Conservation (phyloP, 2,888 invertebrate species). For the Cremastobaeus sp. region DNA sequence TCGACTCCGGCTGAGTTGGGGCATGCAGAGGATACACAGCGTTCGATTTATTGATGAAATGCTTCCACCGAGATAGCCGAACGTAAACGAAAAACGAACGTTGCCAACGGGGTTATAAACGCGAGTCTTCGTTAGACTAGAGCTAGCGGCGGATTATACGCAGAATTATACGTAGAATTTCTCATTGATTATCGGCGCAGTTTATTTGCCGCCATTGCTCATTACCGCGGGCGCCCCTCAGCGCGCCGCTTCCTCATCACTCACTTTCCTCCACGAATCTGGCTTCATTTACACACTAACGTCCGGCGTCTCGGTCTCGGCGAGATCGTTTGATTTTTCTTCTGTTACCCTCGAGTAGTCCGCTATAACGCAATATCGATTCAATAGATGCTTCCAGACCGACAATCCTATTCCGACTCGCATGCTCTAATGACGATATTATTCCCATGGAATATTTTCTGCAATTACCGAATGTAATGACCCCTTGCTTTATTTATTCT, state of each 20-base stretch:
- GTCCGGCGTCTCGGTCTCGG: slow-evolving; percentile 46
- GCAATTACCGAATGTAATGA: slow-evolving; percentile 62
- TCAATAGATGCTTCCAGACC: slow-evolving; percentile 53
- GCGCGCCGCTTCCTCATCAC: slow-evolving; percentile 29
- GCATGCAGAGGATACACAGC: slow-evolving; percentile 46
- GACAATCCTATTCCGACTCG: slow-evolving; percentile 54
- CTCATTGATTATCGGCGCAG: slow-evolving; percentile 69
- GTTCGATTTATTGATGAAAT: slow-evolving; percentile 48
- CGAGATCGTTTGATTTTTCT: slow-evolving; percentile 52
- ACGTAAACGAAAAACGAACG: slow-evolving; percentile 45
- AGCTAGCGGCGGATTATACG: too few relatives aligned
- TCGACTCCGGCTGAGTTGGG: slow-evolving; percentile 32
- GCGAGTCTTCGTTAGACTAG: slow-evolving; percentile 49
- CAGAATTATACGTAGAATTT: slow-evolving; percentile 62
- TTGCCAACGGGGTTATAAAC: slow-evolving; percentile 34
- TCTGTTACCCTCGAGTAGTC: slow-evolving; percentile 31
- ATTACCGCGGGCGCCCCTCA: slow-evolving; percentile 35
- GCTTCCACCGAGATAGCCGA: slow-evolving; percentile 15
- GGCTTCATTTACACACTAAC: slow-evolving; percentile 71
- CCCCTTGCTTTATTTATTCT: slow-evolving; percentile 61
- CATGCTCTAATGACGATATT: slow-evolving; percentile 58
- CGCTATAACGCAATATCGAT: slow-evolving; percentile 55
- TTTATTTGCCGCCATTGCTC: slow-evolving; percentile 62
- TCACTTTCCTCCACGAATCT: slow-evolving; percentile 34
- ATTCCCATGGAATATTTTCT: slow-evolving; percentile 62